These are phyloP conservation scores for Hemicordylus capensis DNA, from an alignment of 2,113 vertebrate genomes.

Conservation along the genomic window DNA sequence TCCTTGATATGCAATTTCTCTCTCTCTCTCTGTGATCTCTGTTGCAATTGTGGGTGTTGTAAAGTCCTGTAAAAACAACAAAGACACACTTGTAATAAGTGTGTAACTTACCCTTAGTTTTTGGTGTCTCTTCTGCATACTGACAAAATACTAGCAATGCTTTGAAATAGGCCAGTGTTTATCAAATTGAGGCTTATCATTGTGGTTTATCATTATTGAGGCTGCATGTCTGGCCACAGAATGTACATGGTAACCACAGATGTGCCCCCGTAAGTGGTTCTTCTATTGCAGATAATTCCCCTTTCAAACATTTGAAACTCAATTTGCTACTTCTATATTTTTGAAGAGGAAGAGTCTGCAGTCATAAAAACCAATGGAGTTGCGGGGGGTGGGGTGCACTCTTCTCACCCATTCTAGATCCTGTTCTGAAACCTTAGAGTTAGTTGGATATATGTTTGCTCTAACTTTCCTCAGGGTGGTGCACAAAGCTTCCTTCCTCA, in stretches of 20 bases:
- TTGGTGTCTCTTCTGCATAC: background rate
- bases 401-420: no score
- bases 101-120: background rate
- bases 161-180: no score
- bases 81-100: background rate
- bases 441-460: no score
- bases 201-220: no score
- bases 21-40: background rate
- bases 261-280: background rate
- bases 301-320: background rate
- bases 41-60: background rate
- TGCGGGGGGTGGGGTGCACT: no score
- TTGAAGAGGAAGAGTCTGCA: background rate
- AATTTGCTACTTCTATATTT: background rate
- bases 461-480: no score
- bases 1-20: background rate
- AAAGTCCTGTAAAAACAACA: background rate
- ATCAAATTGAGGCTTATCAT: no score
- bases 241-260: background rate
- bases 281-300: background rate
- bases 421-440: no score
- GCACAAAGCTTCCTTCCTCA: no score
- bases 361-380: background rate
- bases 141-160: no score
- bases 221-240: no score